A percentile compares a stretch with the other conserved stretches of the same genome.
Evolutionary conservation across 2,113 vertebrate species (phyloP).

Genomic region (Haplochromis vanheusdeni): DNA sequence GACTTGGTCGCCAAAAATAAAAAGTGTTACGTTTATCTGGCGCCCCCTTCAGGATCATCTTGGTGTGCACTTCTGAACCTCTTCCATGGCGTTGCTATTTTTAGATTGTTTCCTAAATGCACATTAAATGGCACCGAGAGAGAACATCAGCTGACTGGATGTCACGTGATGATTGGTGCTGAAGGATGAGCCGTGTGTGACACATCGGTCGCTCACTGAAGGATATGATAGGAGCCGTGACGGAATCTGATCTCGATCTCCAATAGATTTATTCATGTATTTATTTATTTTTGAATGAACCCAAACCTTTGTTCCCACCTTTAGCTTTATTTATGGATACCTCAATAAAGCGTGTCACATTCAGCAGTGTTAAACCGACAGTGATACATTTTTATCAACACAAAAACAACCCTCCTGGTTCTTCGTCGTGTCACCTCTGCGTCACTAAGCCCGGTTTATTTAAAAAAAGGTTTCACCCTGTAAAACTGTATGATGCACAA

Average conservation of each 20-base stretch:
- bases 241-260: background rate
- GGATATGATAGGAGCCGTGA: background rate
- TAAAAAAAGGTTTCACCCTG: background rate
- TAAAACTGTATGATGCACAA: rapidly evolving
- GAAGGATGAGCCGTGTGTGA: background rate
- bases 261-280: background rate
- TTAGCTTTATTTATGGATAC: background rate
- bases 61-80: background rate
- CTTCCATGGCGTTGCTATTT: rapidly evolving
- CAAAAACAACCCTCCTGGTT: rapidly evolving
- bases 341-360: rapidly evolving
- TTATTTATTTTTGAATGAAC: background rate
- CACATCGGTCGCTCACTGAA: background rate
- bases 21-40: background rate
- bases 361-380: background rate
- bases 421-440: background rate
- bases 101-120: background rate
- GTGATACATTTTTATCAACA: background rate
- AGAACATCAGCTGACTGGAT: background rate
- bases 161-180: background rate
- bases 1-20: background rate
- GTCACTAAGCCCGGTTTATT: background rate
- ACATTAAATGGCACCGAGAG: rapidly evolving
- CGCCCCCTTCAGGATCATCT: background rate
- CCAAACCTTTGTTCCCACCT: background rate